Percentiles rank a stretch among this genome's conserved stretches.
These are phyloP conservation scores for Lipophrys pholis DNA, from an alignment of 2,113 vertebrate species.

Conservation along the genomic window DNA sequence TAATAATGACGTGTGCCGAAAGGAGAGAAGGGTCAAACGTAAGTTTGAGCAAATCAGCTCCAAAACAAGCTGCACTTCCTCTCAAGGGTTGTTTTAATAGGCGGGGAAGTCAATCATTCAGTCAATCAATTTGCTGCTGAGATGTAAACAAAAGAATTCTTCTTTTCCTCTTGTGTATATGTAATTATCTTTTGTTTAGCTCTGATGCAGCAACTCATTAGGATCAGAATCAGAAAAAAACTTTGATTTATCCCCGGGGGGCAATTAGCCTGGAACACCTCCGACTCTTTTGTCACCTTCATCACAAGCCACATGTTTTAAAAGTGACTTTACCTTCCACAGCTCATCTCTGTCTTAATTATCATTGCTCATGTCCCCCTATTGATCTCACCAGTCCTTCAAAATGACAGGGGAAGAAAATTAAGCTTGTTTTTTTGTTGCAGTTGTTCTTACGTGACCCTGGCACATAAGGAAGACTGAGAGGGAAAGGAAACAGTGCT, in stretches of 20 bases:
- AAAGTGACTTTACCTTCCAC: conserved; percentile 32
- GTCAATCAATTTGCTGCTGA: not conserved
- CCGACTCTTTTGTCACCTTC: conserved; percentile 11
- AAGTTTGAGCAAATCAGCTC: conserved; percentile 58
- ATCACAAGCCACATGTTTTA: not conserved
- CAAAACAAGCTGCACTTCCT: not conserved
- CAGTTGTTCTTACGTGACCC: conserved; percentile 51
- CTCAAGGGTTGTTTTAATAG: conserved; percentile 33
- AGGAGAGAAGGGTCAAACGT: conserved; percentile 43
- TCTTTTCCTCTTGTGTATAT: conserved; percentile 18
- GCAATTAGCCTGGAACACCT: conserved; percentile 23
- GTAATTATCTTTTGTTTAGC: not conserved
- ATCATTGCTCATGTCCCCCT: conserved; percentile 39
- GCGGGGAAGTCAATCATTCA: conserved; percentile 26
- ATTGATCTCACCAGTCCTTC: conserved; percentile 52
- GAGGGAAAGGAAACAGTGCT: conserved; percentile 52
- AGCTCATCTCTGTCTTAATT: conserved; percentile 51
- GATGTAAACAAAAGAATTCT: conserved; percentile 17
- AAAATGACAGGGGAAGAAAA: conserved; percentile 37
- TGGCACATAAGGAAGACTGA: conserved; percentile 34
- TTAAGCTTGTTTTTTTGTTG: conserved; percentile 14
- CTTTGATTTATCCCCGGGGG: no score
- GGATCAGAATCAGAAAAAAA: no score
- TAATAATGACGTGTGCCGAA: conserved; percentile 54
- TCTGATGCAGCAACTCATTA: conserved; percentile 1